A percentile compares a stretch with the other conserved stretches of the same genome.
Conservation (phyloP, 2,888 invertebrate species). For the Catocala sponsa region DNA sequence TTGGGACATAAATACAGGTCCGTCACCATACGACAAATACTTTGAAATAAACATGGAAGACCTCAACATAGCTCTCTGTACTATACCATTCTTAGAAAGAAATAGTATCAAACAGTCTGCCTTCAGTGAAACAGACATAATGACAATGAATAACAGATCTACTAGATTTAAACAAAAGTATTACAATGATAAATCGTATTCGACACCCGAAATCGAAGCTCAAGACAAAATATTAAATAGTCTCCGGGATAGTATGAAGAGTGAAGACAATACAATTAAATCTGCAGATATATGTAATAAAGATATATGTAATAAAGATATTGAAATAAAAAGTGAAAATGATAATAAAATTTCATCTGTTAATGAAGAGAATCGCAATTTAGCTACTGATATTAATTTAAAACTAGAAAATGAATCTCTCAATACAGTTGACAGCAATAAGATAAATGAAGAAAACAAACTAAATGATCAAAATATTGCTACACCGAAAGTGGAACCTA, state of each 20-base stretch:
- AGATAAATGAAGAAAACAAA: constrained; percentile 11
- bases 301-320: constrained; percentile 27
- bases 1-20: constrained; percentile 74
- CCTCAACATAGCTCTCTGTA: constrained; percentile 70
- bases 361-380: constrained; percentile 15
- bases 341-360: constrained; percentile 7
- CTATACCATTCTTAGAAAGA: constrained; percentile 80
- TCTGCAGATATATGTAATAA: constrained; percentile 19
- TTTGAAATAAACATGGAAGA: constrained; percentile 79
- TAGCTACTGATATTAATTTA: constrained; percentile 17
- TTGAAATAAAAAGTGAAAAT: constrained; percentile 27
- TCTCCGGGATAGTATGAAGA: constrained; percentile 44
- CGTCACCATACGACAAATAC: constrained; percentile 80
- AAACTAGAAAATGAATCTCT: constrained; percentile 15
- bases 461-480: constrained; percentile 8
- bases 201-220: constrained; percentile 70
- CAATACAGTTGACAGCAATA: background rate
- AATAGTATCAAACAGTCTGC: constrained; percentile 67
- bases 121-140: constrained; percentile 73
- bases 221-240: constrained; percentile 65
- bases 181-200: constrained; percentile 71
- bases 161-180: constrained; percentile 78
- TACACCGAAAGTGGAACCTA: background rate
- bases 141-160: constrained; percentile 77
- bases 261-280: constrained; percentile 29